Conservation (phyloP, 2,113 vertebrate genomes). For the Burhinus oedicnemus region DNA sequence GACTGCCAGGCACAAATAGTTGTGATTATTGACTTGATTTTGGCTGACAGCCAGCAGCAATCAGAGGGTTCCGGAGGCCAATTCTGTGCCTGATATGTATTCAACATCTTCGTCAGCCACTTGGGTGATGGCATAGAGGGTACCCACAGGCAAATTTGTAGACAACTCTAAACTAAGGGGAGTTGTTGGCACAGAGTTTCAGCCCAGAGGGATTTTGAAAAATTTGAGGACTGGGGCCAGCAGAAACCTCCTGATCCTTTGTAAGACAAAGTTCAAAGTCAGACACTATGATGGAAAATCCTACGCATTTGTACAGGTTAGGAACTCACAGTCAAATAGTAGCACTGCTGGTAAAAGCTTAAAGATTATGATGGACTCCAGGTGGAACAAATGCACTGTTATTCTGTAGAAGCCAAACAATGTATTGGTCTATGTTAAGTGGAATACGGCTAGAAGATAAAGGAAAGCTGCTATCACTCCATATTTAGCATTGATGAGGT, state of each 20-base stretch:
- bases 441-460: neutral
- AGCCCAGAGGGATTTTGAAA: neutral
- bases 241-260: neutral
- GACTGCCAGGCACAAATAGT: fast-evolving
- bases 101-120: neutral
- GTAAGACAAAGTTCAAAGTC: neutral
- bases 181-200: neutral
- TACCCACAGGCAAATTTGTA: neutral
- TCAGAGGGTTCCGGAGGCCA: neutral
- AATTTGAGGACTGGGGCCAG: neutral
- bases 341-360: neutral
- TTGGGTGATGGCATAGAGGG: neutral
- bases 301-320: neutral
- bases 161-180: neutral
- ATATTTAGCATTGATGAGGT: neutral
- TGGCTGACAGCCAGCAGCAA: neutral
- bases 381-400: neutral
- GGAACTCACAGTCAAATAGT: neutral
- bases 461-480: neutral
- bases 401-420: neutral
- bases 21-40: neutral
- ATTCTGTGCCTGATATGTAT: neutral
- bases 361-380: neutral
- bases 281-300: neutral
- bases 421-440: neutral